Evolutionary conservation across 2,797 vertebrate genomes (phyloP).

Genomic region (Distichodus sexfasciatus): DNA sequence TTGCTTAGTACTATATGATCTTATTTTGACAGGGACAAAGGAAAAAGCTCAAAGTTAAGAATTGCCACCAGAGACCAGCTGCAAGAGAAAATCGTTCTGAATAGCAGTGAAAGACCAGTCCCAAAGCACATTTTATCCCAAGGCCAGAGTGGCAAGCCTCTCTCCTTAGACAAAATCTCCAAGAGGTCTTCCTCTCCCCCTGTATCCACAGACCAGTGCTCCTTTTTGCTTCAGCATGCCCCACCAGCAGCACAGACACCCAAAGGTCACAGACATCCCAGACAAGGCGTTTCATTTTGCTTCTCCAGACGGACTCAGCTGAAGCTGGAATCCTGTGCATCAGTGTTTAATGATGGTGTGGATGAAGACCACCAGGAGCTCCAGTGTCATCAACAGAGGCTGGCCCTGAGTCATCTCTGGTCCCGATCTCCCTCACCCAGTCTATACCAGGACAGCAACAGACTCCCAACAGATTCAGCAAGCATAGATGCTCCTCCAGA

Average conservation of each 20-base stretch:
- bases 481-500: slow-evolving; percentile 37
- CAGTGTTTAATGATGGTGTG: slow-evolving; percentile 89
- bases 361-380: slow-evolving; percentile 84
- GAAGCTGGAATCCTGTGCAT: slow-evolving; percentile 92
- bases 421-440: slow-evolving; percentile 43
- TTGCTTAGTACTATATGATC: neutral
- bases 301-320: slow-evolving; percentile 89
- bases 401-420: slow-evolving; percentile 51
- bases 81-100: slow-evolving; percentile 63
- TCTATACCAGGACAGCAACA: slow-evolving; percentile 37
- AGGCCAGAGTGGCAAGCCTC: slow-evolving; percentile 53
- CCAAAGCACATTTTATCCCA: slow-evolving; percentile 26
- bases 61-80: slow-evolving; percentile 69
- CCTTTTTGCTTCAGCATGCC: slow-evolving; percentile 34
- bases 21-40: slow-evolving; percentile 73
- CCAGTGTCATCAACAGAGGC: slow-evolving; percentile 59
- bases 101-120: slow-evolving; percentile 61
- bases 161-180: slow-evolving; percentile 50
- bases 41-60: slow-evolving; percentile 74
- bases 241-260: slow-evolving; percentile 32
- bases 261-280: slow-evolving; percentile 55
- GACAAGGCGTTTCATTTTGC: slow-evolving; percentile 92
- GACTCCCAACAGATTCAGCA: slow-evolving; percentile 32
- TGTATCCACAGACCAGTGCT: slow-evolving; percentile 40
- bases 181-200: slow-evolving; percentile 37